Evolutionary conservation across 2,888 invertebrate genomes (phyloP).

Genomic region (Apamea epomidion): DNA sequence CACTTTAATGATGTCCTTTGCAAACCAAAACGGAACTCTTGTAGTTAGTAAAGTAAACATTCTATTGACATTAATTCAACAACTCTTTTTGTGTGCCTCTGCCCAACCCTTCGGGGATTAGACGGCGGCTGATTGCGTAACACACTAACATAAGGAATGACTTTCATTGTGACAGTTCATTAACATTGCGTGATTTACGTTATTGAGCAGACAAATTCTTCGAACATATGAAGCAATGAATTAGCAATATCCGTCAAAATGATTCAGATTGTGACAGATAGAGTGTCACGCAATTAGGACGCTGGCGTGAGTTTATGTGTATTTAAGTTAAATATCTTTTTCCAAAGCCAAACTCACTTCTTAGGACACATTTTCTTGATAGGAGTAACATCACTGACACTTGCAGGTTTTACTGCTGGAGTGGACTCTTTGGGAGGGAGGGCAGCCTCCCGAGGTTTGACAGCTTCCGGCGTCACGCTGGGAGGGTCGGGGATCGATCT

Average conservation of each 20-base stretch:
- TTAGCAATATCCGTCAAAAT: too few relatives aligned
- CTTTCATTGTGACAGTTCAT: too few relatives aligned
- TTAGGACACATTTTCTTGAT: slow-evolving; percentile 69
- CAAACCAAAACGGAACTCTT: background rate
- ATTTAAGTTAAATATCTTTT: background rate
- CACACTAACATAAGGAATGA: too few relatives aligned
- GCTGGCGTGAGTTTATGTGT: background rate
- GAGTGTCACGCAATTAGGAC: background rate
- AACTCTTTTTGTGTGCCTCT: background rate
- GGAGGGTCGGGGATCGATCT: slow-evolving; percentile 21
- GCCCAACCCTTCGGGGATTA: background rate
- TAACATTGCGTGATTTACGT: too few relatives aligned
- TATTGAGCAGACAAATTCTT: too few relatives aligned
- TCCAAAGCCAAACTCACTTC: slow-evolving; percentile 69
- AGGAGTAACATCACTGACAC: slow-evolving; percentile 56
- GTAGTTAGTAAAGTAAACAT: background rate
- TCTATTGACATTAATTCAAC: background rate
- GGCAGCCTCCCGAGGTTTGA: slow-evolving; percentile 3
- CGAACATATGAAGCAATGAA: too few relatives aligned
- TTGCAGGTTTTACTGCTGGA: slow-evolving; percentile 55
- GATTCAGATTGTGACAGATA: too few relatives aligned
- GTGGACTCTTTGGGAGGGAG: slow-evolving; percentile 41
- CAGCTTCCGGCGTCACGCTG: background rate
- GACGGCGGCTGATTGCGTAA: background rate
- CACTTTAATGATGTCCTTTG: background rate